Conservation (phyloP, 2,888 invertebrate genomes). For the Coecobrya sp. region DNA sequence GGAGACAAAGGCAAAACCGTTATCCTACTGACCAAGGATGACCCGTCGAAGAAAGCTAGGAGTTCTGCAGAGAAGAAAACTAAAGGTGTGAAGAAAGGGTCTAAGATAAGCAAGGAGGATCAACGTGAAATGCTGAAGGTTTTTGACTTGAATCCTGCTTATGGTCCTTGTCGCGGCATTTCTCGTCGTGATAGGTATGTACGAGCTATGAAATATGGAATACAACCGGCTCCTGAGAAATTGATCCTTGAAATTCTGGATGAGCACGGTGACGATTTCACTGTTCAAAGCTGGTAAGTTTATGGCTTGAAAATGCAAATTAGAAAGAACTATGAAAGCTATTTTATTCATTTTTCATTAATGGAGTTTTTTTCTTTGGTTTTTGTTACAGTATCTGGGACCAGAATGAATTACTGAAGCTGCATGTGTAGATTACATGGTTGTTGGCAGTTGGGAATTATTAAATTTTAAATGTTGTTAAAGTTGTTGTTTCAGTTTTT, state of each 20-base stretch:
- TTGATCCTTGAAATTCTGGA: conserved; percentile 65
- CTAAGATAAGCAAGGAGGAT: conserved; percentile 6
- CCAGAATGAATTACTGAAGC: conserved; percentile 71
- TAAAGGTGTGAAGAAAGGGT: background rate
- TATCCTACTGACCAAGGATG: background rate
- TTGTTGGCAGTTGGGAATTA: background rate
- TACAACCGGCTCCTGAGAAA: conserved; percentile 65
- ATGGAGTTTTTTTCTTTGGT: conserved; percentile 3
- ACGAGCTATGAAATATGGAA: conserved; percentile 64
- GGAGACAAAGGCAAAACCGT: background rate
- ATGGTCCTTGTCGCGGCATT: conserved; percentile 81
- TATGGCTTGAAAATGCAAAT: background rate
- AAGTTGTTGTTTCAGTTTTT: too few species aligned
- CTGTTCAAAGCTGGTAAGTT: conserved; percentile 73
- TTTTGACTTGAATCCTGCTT: conserved; percentile 77
- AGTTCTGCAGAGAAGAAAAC: background rate
- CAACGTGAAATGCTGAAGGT: conserved; percentile 54
- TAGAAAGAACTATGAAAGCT: too few species aligned
- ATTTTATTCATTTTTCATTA: too few species aligned
- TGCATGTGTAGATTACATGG: background rate
- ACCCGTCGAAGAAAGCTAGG: too few species aligned
- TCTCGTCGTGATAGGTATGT: conserved; percentile 62
- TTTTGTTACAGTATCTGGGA: conserved; percentile 81
- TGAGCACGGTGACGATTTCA: conserved; percentile 58
- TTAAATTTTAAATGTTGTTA: too few species aligned